Conservation (phyloP, 2,797 vertebrate species). For the Rhabdomys pumilio region DNA sequence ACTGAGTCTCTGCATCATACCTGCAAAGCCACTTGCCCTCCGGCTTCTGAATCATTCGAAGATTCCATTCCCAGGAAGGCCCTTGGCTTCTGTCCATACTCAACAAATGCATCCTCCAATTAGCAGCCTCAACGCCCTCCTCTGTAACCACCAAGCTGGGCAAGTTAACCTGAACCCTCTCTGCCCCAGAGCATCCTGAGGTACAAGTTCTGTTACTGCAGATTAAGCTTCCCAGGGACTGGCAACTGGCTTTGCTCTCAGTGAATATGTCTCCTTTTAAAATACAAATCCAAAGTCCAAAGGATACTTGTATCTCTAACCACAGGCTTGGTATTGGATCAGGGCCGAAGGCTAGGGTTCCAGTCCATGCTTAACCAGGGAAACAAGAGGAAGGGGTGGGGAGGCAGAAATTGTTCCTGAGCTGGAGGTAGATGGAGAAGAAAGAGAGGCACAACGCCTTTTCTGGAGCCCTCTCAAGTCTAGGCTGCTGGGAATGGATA, state of each 20-base stretch:
- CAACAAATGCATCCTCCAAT: not conserved
- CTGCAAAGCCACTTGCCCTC: not conserved
- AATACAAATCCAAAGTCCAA: conserved; percentile 9
- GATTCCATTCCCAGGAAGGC: not conserved
- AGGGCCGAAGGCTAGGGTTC: not conserved
- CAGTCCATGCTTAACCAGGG: not conserved
- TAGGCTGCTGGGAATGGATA: conserved; percentile 75
- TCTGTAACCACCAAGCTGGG: fast-evolving
- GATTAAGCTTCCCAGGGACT: not conserved
- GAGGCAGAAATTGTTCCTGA: conserved; percentile 19
- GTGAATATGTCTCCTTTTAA: not conserved
- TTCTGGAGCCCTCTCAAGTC: conserved; percentile 25
- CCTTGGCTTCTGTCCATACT: conserved; percentile 7
- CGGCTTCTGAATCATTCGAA: not conserved
- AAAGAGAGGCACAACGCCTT: conserved; percentile 53
- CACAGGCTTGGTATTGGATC: not conserved
- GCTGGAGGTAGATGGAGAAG: conserved; percentile 43
- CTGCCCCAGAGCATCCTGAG: not conserved
- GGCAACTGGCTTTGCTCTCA: not conserved
- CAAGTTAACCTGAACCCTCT: not conserved
- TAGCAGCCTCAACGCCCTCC: not conserved
- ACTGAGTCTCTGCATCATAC: not conserved
- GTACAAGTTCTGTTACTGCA: not conserved
- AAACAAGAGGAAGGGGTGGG: conserved; percentile 18
- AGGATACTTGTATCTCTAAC: not conserved